Percentiles rank a stretch among this genome's conserved stretches.
Conservation (phyloP, 2,113 vertebrate species). For the Pelusios castaneus region DNA sequence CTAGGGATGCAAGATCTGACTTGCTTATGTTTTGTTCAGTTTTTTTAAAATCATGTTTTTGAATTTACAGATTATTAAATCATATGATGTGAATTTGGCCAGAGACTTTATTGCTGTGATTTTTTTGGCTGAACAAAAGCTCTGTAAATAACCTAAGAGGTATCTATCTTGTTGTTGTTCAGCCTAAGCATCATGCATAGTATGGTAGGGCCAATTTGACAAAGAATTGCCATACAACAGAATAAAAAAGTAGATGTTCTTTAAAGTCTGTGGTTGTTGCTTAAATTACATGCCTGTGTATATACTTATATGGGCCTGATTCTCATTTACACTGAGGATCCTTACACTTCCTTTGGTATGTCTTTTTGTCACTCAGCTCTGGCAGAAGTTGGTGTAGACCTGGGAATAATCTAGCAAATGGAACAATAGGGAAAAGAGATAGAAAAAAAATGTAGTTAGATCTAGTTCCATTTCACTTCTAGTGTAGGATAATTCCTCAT, state of each 20-base stretch:
- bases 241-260: neutral
- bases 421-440: slow-evolving; percentile 13
- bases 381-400: slow-evolving; percentile 1
- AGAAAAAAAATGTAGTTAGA: neutral
- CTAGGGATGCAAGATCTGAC: neutral
- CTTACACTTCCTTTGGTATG: neutral
- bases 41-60: neutral
- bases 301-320: neutral
- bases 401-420: neutral
- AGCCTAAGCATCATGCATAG: neutral
- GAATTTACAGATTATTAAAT: neutral
- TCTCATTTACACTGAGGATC: neutral
- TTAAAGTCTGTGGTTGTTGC: slow-evolving; percentile 9
- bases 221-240: neutral
- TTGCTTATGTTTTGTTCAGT: neutral
- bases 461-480: neutral
- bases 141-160: neutral
- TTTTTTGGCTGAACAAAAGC: neutral
- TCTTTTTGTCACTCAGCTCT: neutral
- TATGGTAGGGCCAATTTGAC: neutral
- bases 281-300: neutral
- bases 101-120: neutral
- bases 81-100: neutral
- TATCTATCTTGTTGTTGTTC: neutral
- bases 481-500: neutral